A percentile compares a stretch with the other conserved stretches of the same genome.
Conservation (phyloP, 2,113 vertebrate genomes). For the Rhinichthys klamathensis region DNA sequence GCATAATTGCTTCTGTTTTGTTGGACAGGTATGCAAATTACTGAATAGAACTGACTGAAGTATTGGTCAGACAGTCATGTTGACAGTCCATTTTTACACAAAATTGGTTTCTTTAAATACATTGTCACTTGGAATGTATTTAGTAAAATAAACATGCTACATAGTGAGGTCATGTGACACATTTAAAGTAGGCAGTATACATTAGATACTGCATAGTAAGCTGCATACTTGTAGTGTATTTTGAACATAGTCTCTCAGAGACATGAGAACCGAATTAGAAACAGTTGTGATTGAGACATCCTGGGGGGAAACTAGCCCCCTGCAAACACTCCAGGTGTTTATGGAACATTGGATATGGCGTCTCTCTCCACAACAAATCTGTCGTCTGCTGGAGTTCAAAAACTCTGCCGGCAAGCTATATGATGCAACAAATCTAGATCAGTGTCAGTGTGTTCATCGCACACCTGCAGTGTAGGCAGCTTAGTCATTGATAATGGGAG, state of each 20-base stretch:
- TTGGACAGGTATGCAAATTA: too few relatives aligned
- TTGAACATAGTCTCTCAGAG: neutral
- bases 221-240: neutral
- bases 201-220: neutral
- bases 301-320: neutral
- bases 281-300: slow-evolving; percentile 3
- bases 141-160: neutral
- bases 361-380: neutral
- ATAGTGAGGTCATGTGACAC: neutral
- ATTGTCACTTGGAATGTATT: neutral
- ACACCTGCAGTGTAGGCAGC: neutral
- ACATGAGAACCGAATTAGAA: neutral
- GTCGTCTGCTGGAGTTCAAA: neutral
- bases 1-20: too few relatives aligned
- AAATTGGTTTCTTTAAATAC: neutral
- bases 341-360: slow-evolving; percentile 7
- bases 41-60: neutral
- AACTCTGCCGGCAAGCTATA: neutral
- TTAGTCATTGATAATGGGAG: slow-evolving; percentile 16
- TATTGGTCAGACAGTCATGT: neutral
- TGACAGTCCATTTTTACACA: neutral
- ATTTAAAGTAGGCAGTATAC: neutral
- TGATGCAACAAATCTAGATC: slow-evolving; percentile 11
- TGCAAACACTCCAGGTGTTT: neutral
- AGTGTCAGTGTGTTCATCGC: neutral